phyloP scores from a whole-genome alignment of 2,888 invertebrate genomes.

The Polyommatus iphigenia region DNA sequence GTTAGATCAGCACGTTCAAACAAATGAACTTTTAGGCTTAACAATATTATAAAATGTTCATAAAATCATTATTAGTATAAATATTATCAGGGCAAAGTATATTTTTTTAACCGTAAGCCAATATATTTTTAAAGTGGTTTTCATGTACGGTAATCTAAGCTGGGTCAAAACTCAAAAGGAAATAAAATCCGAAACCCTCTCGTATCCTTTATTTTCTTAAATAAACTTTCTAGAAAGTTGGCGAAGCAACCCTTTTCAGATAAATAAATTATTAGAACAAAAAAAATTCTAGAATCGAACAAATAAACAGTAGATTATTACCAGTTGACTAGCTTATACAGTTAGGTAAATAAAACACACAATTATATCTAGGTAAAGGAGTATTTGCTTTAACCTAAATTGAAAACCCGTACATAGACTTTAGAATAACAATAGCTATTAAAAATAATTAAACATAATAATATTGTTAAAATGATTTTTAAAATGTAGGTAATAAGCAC shows the following conservation, averaged over 20 bases:
- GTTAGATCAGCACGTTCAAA: too few species aligned
- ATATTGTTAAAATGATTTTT: not conserved
- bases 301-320: not conserved
- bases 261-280: not conserved
- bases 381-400: too few species aligned
- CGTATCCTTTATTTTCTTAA: not conserved
- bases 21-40: too few species aligned
- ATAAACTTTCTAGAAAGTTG: not conserved
- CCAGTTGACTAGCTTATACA: not conserved
- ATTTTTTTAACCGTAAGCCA: not conserved
- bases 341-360: too few species aligned
- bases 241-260: not conserved
- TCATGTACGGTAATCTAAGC: not conserved
- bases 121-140: not conserved
- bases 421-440: not conserved
- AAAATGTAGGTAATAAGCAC: not conserved
- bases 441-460: not conserved
- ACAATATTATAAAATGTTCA: too few species aligned
- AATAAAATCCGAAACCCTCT: not conserved
- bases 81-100: not conserved
- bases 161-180: not conserved
- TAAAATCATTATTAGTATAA: not conserved
- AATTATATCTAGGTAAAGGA: too few species aligned
- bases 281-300: not conserved
- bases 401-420: not conserved